Evolutionary conservation across 2,888 invertebrate genomes (phyloP).

Genomic region (Protophormia terraenovae): DNA sequence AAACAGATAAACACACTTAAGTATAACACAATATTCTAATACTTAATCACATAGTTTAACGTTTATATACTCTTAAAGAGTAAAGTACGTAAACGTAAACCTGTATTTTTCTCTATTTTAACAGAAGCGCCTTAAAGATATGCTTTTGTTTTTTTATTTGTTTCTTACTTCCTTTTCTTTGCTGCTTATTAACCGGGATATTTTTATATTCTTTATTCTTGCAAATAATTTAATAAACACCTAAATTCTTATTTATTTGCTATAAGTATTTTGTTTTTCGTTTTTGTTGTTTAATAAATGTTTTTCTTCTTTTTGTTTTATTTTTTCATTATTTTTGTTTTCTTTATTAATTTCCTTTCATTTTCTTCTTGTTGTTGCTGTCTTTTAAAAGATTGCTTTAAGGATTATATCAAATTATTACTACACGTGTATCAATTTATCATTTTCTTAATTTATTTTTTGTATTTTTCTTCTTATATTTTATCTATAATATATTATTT

Average conservation of each 20-base stretch:
- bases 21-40: neutral
- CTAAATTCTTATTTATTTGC: neutral
- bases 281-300: neutral
- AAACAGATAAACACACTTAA: neutral
- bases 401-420: slow-evolving; percentile 32
- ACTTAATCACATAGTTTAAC: no score
- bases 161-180: neutral
- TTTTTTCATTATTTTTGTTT: neutral
- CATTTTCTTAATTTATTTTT: slow-evolving; percentile 6
- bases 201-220: neutral
- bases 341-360: neutral
- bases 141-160: neutral
- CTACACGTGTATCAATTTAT: slow-evolving; percentile 45
- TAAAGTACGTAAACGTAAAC: neutral
- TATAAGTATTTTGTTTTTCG: neutral
- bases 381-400: neutral
- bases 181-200: neutral
- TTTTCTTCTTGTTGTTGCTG: neutral
- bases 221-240: slow-evolving; percentile 3
- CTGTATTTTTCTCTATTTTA: neutral
- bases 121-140: slow-evolving; percentile 9
- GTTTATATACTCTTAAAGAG: neutral
- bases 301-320: neutral
- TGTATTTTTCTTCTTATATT: neutral
- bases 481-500: neutral